A percentile compares a stretch with the other conserved stretches of the same genome.
Evolutionary conservation across 2,113 vertebrate genomes (phyloP).

Genomic region (Oryzias curvinotus): DNA sequence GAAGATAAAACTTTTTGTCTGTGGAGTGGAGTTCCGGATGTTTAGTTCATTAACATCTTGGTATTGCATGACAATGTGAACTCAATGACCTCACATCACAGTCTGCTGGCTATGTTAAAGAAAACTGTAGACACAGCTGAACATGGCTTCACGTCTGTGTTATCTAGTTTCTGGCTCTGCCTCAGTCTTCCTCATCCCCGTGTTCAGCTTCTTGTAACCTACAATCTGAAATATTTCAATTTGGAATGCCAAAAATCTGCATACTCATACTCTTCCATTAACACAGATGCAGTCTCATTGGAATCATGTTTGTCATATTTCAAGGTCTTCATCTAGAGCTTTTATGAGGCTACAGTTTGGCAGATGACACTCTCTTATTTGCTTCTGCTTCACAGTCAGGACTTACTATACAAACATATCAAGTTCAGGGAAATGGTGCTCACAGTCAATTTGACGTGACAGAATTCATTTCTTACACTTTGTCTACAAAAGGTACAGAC

Average conservation of each 20-base stretch:
- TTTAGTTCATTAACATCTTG: no score
- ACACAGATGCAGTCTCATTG: conserved; percentile 14
- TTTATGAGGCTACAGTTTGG: conserved; percentile 22
- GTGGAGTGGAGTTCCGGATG: no score
- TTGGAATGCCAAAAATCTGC: conserved; percentile 32
- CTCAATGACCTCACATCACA: no score
- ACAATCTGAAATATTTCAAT: conserved; percentile 41
- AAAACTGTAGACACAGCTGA: no score
- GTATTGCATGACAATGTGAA: no score
- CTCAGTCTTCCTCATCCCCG: neutral
- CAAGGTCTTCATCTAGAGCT: conserved; percentile 22
- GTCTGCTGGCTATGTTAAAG: no score
- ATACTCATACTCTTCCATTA: conserved; percentile 32
- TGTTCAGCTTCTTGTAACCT: conserved; percentile 35
- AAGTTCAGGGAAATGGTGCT: no score
- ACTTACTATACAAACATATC: neutral
- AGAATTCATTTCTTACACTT: no score
- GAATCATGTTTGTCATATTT: conserved; percentile 25
- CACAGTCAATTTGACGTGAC: no score
- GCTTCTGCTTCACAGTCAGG: conserved; percentile 18
- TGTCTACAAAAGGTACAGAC: no score
- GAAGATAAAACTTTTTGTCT: no score
- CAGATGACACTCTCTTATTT: conserved; percentile 13
- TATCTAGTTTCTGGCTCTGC: conserved; percentile 5
- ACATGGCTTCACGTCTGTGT: conserved; percentile 2